Base-by-base conservation (phyloP, 1,140 invertebrate species). In the Gonatopus flavifemur region DNA sequence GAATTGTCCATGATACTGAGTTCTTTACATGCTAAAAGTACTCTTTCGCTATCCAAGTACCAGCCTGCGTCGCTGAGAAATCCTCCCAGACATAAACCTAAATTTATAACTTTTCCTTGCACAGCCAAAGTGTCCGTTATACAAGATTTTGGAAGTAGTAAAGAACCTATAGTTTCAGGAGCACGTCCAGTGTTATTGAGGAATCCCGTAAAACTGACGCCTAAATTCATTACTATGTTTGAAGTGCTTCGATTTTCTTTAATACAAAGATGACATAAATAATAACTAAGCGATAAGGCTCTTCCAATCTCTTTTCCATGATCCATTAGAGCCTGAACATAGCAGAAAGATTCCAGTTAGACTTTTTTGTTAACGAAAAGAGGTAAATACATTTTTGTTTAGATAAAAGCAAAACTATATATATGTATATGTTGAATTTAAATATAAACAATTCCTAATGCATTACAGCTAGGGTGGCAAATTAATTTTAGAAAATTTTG, bases 41-140 rank as follows among this genome's bases (percentile, higher is more conserved):
- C 83, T 19, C 81, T 74, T 64, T 88, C 83, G 64, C 88, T 88
- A 63, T 89, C 84, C 21, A 70, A 68, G 74, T 88, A 90, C 88
- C 89, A 93, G 1, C 90, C 90, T n/a, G 87, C 87, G 62, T 94
- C 92, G 62, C 86, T 88, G 1, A 94, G 81, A 78, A 95, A 94
- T 43, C 84, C 83, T 54, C 90, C 88, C 57, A 87, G 55, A 62
- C 77, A 72, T 30, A 87, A 58, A 25, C 84, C 85, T 25, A 83
- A 57, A 58, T 83, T 79, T 45, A 86, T 82, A 13, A 74, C 51
- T 33, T 64, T 67, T 30, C 70, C 64, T 4, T 65, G 50, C 3
- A 43, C 41, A 10, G 20, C 22, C 21, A n/a, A n/a, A n/a, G n/a
- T n/a, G n/a, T n/a, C n/a, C n/a, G n/a, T n/a, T n/a, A n/a, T n/a